Evolutionary conservation across 2,113 vertebrate genomes (phyloP), one percentile per base, ranked within the genome.

Genomic region (Taurulus bubalis): DNA sequence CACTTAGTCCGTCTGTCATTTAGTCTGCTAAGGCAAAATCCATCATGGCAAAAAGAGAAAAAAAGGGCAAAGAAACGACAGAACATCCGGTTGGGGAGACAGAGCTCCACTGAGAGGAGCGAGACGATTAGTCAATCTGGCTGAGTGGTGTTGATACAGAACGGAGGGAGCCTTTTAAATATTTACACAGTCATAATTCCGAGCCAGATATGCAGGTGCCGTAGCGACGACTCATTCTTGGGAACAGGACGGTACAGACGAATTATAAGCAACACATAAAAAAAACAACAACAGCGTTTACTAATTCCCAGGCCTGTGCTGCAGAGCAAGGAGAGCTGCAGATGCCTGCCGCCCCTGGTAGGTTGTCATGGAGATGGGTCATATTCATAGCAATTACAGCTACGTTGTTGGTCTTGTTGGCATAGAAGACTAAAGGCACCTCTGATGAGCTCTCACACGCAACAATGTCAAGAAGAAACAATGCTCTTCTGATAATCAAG

Each of bases 101-200:
- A 77, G 76, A 47, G 65, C 66, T 90, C 86, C 79, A 53, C 60
- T 55, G 87, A 91, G 87, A 75, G 71, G 72, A 85, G 69, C 75
- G 59, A 87, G 84, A 79, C 75, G 80, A 94, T 95, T 92, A 92
- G 87, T 94, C 90, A 94, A 90, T 90, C 83, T 91, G 92, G 79
- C 89, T 84, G 90, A 92, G 87, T 76, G 70, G 82, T 90, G 89
- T 91, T 93, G 93, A 93, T 93, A 84, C 75, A 90, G 83, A 94
- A 85, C 65, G 55, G 78, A 80, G 90, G 92, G 89, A 90, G 90
- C 74, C 80, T 91, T 94, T 94, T 90, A 93, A 94, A 94, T 94
- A 94, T 94, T 95, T 94, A 93, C 87, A 92, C 79, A 82, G 86
- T 84, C 86, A 91, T 93, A 89, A 92, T 92, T 94, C 91, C 94